phyloP scores from a whole-genome alignment of 2,888 invertebrate genomes.

The Tetheella fluctuosa region DNA sequence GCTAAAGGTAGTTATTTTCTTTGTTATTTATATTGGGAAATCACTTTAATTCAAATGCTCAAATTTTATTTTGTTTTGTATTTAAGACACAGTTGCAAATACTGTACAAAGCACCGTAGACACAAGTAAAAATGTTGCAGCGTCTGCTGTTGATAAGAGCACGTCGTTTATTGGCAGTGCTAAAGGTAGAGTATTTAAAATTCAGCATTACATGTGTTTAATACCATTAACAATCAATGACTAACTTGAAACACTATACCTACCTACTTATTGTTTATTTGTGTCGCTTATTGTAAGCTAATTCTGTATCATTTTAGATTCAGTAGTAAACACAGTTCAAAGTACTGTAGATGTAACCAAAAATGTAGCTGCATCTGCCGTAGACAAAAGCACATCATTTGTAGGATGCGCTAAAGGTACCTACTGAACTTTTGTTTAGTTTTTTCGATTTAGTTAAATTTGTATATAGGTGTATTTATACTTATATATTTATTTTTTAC shows the following conservation, averaged over 20 bases:
- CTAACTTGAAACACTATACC: background rate
- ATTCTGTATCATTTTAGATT: slow-evolving; percentile 27
- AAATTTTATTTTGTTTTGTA: slow-evolving; percentile 16
- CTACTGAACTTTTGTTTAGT: background rate
- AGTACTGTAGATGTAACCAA: slow-evolving; percentile 39
- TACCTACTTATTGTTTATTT: background rate
- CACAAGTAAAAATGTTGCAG: slow-evolving; percentile 51
- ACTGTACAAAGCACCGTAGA: slow-evolving; percentile 53
- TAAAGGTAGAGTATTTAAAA: slow-evolving; percentile 35
- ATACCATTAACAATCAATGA: background rate
- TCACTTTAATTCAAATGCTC: background rate
- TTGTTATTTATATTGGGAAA: slow-evolving; percentile 3
- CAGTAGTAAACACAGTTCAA: slow-evolving; percentile 32
- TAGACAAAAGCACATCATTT: slow-evolving; percentile 38
- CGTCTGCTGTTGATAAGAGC: slow-evolving; percentile 40
- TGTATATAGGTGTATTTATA: background rate
- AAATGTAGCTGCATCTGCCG: slow-evolving; percentile 37
- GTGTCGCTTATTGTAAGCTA: background rate
- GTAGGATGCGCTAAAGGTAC: slow-evolving; percentile 31
- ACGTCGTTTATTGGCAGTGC: slow-evolving; percentile 32
- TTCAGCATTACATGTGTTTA: background rate
- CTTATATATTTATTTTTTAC: slow-evolving; percentile 9
- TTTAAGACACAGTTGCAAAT: slow-evolving; percentile 49
- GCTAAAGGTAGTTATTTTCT: slow-evolving; percentile 49
- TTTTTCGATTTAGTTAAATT: slow-evolving; percentile 6